Percentiles rank a stretch among this genome's conserved stretches.
These are phyloP conservation scores for Cyclophora albipunctata DNA, from an alignment of 2,888 invertebrate genomes.

Conservation along the genomic window DNA sequence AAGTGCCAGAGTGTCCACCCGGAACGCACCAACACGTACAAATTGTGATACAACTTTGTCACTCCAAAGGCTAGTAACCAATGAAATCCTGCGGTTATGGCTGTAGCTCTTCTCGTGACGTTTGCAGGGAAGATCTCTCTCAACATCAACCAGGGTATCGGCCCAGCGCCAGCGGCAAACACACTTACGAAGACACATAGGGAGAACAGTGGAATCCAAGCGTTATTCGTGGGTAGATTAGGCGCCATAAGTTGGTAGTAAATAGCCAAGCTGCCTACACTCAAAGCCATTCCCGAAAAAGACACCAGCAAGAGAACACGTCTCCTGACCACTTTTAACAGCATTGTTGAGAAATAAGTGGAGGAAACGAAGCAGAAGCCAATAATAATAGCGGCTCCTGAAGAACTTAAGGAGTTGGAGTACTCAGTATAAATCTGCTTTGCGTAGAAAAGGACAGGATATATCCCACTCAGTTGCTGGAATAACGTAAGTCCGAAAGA, in stretches of 20 bases:
- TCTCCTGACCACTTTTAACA: constrained; percentile 77
- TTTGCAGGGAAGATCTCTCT: constrained; percentile 80
- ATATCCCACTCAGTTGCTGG: constrained; percentile 78
- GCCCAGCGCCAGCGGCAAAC: constrained; percentile 81
- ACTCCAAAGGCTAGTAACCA: constrained; percentile 81
- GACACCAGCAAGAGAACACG: constrained; percentile 78
- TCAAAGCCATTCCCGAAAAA: constrained; percentile 71
- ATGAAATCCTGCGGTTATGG: constrained; percentile 80
- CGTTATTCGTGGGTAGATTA: constrained; percentile 28
- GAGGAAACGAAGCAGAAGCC: constrained; percentile 76
- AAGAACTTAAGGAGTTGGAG: constrained; percentile 46
- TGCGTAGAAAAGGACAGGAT: constrained; percentile 76
- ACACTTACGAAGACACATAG: constrained; percentile 74
- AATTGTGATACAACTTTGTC: constrained; percentile 77
- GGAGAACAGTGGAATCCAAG: constrained; percentile 75
- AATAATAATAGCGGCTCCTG: constrained; percentile 74
- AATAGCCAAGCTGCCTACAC: constrained; percentile 64
- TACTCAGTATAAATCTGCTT: constrained; percentile 71
- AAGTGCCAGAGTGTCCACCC: constrained; percentile 82
- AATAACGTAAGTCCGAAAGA: constrained; percentile 79
- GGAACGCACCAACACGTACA: constrained; percentile 70
- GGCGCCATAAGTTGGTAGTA: constrained; percentile 60
- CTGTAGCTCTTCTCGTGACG: constrained; percentile 78
- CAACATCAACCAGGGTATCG: constrained; percentile 83
- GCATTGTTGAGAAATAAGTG: constrained; percentile 71